Evolutionary conservation across 2,797 vertebrate genomes (phyloP), one percentile per base, ranked within the genome.

Genomic region (Intellagama lesueurii): DNA sequence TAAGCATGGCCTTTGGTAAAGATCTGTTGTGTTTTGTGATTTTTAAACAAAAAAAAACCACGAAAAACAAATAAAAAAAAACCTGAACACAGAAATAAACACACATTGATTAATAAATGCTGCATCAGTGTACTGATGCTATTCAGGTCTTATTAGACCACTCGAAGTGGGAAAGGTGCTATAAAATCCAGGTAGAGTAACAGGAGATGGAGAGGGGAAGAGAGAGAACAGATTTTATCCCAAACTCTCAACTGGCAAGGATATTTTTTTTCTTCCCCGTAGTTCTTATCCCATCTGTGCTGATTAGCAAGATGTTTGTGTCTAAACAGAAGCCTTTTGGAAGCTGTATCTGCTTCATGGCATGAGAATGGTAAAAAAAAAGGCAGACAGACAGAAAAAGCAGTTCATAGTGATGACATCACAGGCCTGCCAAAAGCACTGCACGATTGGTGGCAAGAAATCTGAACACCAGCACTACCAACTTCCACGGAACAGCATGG

Each of bases 261-360:
- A 64, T 96, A 96, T 96, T 97, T 96, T 96, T 97, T 96, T 64
- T 47, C 70, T 64, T 52, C 40, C 28, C 96, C 94, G 94, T 96
- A 96, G 96, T 97, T 97, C 96, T 97, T 96, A 95, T 96, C 95
- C 97, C 97, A 97, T 97, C 97, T 97, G 97, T 97, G 96, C 97
- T 96, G 97, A 97, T 97, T 97, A 97, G 95, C 95, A 96, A 97
- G 97, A 97, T 97, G 97, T 97, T 97, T 97, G 97, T 97, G 96
- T 97, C 97, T 97, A 97, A 97, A 97, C 97, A 97, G 96, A 97
- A 97, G 96, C 96, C 96, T 96, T 97, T 94, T 95, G 26, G 1
- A 91, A 93, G 97, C 96, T 92, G 95, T 95, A 95, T 95, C 94
- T 96, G 94, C 94, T 95, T 95, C 95, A 93, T 95, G 96, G 94